These are phyloP conservation scores for Euproctis similis DNA, from an alignment of 2,888 invertebrate genomes.

Conservation along the genomic window DNA sequence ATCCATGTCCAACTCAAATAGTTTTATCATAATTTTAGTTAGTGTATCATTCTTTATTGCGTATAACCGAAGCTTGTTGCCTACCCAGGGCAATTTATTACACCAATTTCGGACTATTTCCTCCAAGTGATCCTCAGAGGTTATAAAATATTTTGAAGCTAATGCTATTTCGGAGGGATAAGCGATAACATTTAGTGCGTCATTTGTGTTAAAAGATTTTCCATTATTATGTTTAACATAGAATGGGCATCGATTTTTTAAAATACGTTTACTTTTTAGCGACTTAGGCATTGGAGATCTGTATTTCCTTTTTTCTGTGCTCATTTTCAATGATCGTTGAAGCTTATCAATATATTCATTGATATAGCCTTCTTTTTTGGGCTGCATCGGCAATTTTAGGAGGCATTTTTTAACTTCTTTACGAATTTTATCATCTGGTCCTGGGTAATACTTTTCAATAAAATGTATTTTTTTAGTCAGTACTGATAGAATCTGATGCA, in stretches of 20 bases:
- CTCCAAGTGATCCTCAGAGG: constrained; percentile 37
- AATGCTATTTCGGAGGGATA: background rate
- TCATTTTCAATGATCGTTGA: constrained; percentile 30
- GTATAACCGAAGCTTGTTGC: constrained; percentile 22
- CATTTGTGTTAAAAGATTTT: constrained; percentile 8
- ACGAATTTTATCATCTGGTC: constrained; percentile 30
- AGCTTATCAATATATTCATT: constrained; percentile 30
- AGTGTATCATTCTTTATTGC: constrained; percentile 30
- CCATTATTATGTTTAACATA: background rate
- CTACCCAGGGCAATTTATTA: constrained; percentile 32
- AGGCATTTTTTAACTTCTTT: constrained; percentile 46
- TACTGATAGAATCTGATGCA: constrained; percentile 38
- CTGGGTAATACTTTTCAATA: constrained; percentile 33
- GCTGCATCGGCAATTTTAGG: constrained; percentile 33
- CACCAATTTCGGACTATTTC: constrained; percentile 45
- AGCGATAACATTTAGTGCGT: too few relatives aligned
- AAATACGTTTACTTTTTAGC: background rate
- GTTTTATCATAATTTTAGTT: constrained; percentile 42
- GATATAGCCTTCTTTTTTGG: constrained; percentile 22
- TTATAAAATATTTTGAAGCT: constrained; percentile 17
- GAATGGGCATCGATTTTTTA: too few relatives aligned
- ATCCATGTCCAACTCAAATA: constrained; percentile 42
- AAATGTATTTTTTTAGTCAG: constrained; percentile 41
- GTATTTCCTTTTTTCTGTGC: constrained; percentile 33
- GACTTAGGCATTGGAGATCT: constrained; percentile 12